Base-by-base conservation (phyloP, 2,888 invertebrate genomes). In the Trachelus troglodyta region DNA sequence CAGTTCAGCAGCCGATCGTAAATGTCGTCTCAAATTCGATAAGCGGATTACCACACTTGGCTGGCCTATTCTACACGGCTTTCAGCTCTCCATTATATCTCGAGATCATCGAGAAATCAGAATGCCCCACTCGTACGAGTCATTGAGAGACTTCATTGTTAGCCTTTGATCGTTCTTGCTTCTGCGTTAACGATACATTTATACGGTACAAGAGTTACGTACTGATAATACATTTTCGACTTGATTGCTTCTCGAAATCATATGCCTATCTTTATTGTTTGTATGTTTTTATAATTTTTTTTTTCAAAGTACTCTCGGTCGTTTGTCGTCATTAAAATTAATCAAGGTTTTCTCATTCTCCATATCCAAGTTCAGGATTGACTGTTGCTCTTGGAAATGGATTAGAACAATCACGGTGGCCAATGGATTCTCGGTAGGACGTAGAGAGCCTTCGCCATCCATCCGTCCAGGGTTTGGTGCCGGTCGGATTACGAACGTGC, bases 1-100 rank as follows among this genome's bases (percentile, higher is more conserved):
- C 75, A 73, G 78, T 76, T 79, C 75, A 81, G 80, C 81, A 77
- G 81, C 76, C 81, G 86, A 81, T 83, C 81, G 80, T 77, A 83
- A 81, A 82, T 87, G 81, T 75, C 81, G 84, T 76, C 74, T 69
- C 73, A 69, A 74, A 75, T 79, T 80, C 83, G 83, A 83, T 86
- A 84, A 86, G 86, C 85, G 83, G 85, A 86, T 86, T 87, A 86
- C 80, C 78, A 80, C 79, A 83, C 84, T 86, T 83, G 84, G 83
- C 79, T 84, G 81, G 83, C 77, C 81, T 85, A 82, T 85, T 83
- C 85, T 85, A 78, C 69, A 75, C 75, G 82, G 80, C 79, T 76
- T 77, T 78, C 75, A 80, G 81, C 76, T 81, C 81, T 78, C 80
- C 79, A 86, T 86, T 86, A 82, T 86, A 79, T 76, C 75, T 71